phyloP scores from a whole-genome alignment of 2,113 vertebrate species.

The Callopanchax toddi region DNA sequence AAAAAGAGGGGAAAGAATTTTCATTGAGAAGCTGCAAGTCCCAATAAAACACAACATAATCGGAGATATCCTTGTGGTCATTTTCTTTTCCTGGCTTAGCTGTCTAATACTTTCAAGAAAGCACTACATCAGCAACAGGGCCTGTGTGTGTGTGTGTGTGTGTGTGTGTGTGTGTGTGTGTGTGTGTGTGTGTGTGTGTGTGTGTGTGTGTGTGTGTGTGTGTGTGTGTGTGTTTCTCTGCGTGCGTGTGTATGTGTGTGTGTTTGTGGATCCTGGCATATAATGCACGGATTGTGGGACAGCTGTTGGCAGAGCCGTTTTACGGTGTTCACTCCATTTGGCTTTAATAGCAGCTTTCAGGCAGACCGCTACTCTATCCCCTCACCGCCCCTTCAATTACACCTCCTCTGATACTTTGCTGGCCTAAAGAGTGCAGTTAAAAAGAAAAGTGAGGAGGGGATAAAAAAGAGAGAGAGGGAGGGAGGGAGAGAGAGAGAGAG shows the following conservation, averaged over 20 bases:
- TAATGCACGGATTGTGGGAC: conserved; percentile 72
- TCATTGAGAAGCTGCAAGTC: conserved; percentile 11
- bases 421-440: conserved; percentile 73
- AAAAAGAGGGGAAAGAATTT: no score
- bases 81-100: conserved; percentile 45
- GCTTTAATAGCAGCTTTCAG: conserved; percentile 82
- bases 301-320: conserved; percentile 79
- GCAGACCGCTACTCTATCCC: conserved; percentile 75
- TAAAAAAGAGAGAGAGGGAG: neutral
- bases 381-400: conserved; percentile 81
- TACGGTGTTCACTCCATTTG: conserved; percentile 78
- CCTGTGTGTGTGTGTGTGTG: conserved; percentile 45
- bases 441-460: conserved; percentile 12
- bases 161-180: conserved; percentile 44
- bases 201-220: conserved; percentile 45
- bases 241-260: no score
- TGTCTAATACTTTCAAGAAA: conserved; percentile 55
- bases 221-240: conserved; percentile 39
- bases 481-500: neutral
- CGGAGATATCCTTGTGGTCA: conserved; percentile 26
- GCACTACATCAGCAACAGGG: conserved; percentile 44
- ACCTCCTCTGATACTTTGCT: conserved; percentile 78
- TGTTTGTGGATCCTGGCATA: conserved; percentile 56
- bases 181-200: conserved; percentile 45
- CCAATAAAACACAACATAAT: neutral